Evolutionary conservation across 2,113 vertebrate genomes (phyloP).

Genomic region (Hiodon alosoides): DNA sequence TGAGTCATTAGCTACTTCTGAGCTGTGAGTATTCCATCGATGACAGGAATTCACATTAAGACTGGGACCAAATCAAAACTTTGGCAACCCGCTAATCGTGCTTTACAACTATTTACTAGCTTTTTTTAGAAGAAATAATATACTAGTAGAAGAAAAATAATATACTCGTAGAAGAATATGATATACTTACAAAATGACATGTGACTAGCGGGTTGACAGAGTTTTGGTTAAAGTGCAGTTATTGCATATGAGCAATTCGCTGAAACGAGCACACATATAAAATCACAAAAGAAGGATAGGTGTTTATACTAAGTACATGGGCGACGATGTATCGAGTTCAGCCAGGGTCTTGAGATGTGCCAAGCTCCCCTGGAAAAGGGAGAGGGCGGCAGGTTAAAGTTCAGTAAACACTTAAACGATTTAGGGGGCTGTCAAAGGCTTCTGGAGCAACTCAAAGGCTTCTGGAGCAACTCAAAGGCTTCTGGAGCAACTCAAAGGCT

Average conservation of each 20-base stretch:
- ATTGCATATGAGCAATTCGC: not conserved
- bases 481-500: constrained; percentile 35
- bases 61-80: no score
- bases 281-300: constrained; percentile 1
- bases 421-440: constrained; percentile 41
- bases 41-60: constrained; percentile 1
- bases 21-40: not conserved
- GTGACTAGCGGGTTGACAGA: no score
- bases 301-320: no score
- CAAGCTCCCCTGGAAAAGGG: constrained; percentile 6
- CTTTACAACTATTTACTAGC: no score
- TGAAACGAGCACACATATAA: constrained; percentile 12
- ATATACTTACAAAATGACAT: not conserved
- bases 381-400: constrained; percentile 36
- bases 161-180: not conserved
- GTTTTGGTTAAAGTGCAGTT: no score
- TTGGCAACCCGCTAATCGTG: no score
- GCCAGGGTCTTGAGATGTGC: not conserved
- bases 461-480: constrained; percentile 32
- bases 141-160: no score
- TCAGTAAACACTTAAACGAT: constrained; percentile 47
- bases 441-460: constrained; percentile 35
- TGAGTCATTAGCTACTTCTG: not conserved
- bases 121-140: no score
- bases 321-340: not conserved